Evolutionary conservation across 2,888 invertebrate genomes (phyloP).

Genomic region (Ormyrus nitidulus): DNA sequence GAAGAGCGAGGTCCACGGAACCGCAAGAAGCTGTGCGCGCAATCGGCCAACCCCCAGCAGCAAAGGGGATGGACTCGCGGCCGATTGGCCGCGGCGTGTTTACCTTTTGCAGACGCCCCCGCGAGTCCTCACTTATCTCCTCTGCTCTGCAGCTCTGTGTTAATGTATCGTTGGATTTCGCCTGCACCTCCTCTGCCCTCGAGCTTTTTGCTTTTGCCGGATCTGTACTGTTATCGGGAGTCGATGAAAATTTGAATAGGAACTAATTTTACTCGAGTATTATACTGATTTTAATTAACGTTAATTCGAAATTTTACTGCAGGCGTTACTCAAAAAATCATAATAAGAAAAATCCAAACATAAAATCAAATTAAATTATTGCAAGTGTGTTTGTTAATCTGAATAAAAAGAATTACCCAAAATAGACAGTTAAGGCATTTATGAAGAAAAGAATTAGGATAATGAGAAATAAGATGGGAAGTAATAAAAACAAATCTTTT

Average conservation of each 20-base stretch:
- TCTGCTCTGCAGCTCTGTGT: slow-evolving; percentile 7
- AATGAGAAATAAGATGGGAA: background rate
- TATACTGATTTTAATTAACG: background rate
- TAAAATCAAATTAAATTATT: no score
- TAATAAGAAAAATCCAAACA: no score
- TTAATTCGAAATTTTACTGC: background rate
- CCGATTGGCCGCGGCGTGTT: slow-evolving; percentile 62
- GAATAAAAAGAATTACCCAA: background rate
- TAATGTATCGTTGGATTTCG: slow-evolving; percentile 42
- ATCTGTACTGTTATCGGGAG: background rate
- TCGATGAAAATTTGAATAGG: background rate
- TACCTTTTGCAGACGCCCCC: slow-evolving; percentile 63
- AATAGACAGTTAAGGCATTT: no score
- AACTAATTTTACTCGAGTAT: slow-evolving; percentile 18
- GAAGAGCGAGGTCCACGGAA: background rate
- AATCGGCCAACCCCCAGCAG: slow-evolving; percentile 37
- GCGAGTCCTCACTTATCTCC: background rate
- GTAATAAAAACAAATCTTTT: slow-evolving; percentile 22
- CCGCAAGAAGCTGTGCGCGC: slow-evolving; percentile 41
- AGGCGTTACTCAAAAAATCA: no score
- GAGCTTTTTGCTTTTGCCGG: background rate
- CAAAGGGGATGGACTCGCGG: slow-evolving; percentile 58
- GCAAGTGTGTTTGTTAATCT: no score
- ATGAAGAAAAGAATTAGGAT: no score
- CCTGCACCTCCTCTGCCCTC: background rate